A percentile compares a stretch with the other conserved stretches of the same genome.
Conservation (phyloP, 2,113 vertebrate species). For the Pithys albifrons region DNA sequence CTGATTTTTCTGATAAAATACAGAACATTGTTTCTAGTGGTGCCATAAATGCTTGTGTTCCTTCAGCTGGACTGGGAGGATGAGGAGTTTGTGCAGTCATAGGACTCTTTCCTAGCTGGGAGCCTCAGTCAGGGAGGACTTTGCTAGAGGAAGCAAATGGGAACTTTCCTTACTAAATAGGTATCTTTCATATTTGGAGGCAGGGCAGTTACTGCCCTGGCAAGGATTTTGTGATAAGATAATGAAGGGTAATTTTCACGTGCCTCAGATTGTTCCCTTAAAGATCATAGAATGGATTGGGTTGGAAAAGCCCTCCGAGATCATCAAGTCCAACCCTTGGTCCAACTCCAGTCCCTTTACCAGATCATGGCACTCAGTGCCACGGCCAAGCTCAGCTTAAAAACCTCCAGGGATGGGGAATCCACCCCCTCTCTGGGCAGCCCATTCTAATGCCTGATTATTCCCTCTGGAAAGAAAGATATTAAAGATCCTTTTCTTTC, state of each 20-base stretch:
- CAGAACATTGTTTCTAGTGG: neutral
- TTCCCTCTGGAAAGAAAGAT: neutral
- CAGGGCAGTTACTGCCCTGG: neutral
- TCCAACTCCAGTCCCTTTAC: too few relatives aligned
- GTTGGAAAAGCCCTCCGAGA: too few relatives aligned
- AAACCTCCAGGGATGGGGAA: too few relatives aligned
- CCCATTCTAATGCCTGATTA: too few relatives aligned
- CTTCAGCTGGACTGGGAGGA: neutral
- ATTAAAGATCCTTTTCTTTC: neutral
- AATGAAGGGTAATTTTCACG: neutral
- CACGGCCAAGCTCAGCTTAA: too few relatives aligned
- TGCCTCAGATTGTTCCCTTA: neutral
- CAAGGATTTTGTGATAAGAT: neutral
- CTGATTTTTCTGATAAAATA: neutral
- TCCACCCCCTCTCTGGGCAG: too few relatives aligned
- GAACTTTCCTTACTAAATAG: neutral
- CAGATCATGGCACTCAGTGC: too few relatives aligned
- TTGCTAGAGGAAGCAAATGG: neutral
- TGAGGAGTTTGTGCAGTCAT: neutral
- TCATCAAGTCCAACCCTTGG: too few relatives aligned
- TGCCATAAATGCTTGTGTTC: accelerated
- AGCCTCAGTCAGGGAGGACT: neutral
- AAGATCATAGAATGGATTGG: neutral
- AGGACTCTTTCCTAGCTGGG: neutral
- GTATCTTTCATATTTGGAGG: neutral